Conservation (phyloP, 2,888 invertebrate genomes). For the Resseliella maxima region DNA sequence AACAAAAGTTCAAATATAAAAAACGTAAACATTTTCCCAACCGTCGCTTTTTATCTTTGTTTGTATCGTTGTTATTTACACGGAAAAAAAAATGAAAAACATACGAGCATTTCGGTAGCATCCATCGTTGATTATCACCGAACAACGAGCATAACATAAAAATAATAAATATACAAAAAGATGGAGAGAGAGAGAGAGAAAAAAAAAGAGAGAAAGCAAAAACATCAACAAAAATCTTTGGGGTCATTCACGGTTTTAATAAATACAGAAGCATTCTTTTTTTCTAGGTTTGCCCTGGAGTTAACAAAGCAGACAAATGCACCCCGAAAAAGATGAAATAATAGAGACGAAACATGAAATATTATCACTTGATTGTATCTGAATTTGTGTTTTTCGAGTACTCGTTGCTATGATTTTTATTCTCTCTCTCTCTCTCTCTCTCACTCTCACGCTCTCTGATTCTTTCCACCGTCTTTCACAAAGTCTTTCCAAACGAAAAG, state of each 20-base stretch:
- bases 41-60: background rate
- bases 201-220: background rate
- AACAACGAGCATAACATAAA: too few species aligned
- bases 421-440: too few species aligned
- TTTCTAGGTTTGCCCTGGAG: background rate
- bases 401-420: background rate
- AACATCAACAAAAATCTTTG: background rate
- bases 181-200: too few species aligned
- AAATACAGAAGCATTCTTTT: background rate
- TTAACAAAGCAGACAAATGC: constrained; percentile 5
- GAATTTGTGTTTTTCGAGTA: background rate
- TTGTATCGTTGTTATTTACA: background rate
- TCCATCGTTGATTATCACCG: background rate
- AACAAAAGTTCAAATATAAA: background rate
- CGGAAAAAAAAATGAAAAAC: too few species aligned
- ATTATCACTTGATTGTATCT: constrained; percentile 46
- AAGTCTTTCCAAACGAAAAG: background rate
- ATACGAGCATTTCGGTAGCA: background rate
- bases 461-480: too few species aligned
- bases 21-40: too few species aligned
- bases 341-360: background rate
- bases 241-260: constrained; percentile 34
- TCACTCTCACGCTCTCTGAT: too few species aligned
- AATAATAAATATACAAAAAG: too few species aligned
- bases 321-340: background rate